A percentile compares a stretch with the other conserved stretches of the same genome.
Conservation (phyloP, 92 coral and sea anemone species). For the Porites evermanni region DNA sequence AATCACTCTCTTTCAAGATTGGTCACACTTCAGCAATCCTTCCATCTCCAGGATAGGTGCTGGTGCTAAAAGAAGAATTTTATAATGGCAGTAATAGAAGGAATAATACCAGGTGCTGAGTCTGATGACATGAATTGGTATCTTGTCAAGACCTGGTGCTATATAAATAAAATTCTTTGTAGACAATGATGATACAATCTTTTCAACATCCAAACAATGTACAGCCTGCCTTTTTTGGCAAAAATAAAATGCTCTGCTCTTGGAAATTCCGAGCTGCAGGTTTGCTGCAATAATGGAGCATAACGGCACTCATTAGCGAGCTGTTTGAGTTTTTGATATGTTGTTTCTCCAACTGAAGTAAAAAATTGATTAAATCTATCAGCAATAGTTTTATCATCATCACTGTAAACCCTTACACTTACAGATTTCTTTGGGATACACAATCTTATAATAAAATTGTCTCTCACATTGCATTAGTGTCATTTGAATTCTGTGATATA, state of each 20-base stretch:
- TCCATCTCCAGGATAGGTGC: neutral
- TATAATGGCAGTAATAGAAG: conserved; percentile 20
- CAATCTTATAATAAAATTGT: conserved; percentile 20
- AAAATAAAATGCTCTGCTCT: conserved; percentile 31
- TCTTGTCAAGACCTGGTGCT: conserved; percentile 35
- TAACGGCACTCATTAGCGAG: conserved; percentile 35
- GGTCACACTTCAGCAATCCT: no score
- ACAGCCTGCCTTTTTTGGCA: neutral
- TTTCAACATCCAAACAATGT: conserved; percentile 19
- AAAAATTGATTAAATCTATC: neutral
- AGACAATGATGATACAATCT: neutral
- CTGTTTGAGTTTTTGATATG: conserved; percentile 17
- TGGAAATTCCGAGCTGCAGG: conserved; percentile 12
- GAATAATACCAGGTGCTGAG: neutral
- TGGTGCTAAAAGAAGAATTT: conserved; percentile 9
- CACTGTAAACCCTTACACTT: no score
- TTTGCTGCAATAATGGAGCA: neutral
- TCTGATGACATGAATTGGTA: conserved; percentile 52
- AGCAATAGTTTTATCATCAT: neutral
- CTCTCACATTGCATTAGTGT: conserved; percentile 52
- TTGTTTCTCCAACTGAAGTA: conserved; percentile 40
- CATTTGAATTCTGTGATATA: conserved; percentile 50
- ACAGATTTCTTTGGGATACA: no score
- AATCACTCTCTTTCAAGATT: no score
- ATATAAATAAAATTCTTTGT: neutral